Evolutionary conservation across 1,140 invertebrate species (phyloP), one percentile per base, ranked within the genome.

Genomic region (Drosophila arizonae): DNA sequence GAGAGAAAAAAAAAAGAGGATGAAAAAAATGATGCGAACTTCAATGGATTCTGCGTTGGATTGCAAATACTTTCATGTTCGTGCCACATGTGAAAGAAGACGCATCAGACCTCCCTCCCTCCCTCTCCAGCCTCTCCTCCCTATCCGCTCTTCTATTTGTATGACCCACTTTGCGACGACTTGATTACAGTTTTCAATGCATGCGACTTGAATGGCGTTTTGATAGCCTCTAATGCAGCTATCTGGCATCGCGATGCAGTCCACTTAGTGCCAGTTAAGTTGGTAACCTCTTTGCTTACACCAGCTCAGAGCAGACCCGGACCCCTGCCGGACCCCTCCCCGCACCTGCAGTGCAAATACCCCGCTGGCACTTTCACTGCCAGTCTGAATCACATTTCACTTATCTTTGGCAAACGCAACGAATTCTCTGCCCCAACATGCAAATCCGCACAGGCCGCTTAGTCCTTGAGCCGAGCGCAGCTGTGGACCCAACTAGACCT

Each of bases 191-290:
- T 72, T 76, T 79, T 82, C 79, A 76, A 70, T 73, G 65, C 71
- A 62, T 66, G 60, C 61, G 46, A 50, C 45, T 64, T 87, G 82
- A 87, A 87, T 88, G 82, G 79, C 84, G 76, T 84, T 87, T 82
- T 82, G 82, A 87, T 87, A 65, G 79, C 65, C 72, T 79, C 76
- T 87, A 87, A 87, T 87, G 84, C 79, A 79, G 79, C 82, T 87
- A 87, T 87, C 82, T 88, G 58, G 79, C 72, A 61, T 50, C 76
- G 76, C 79, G 82, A 87, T 87, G 82, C 84, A 87, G 84, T 82
- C 84, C 84, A 87, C 82, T 87, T 87, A 87, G 79, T 79, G 71
- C 50, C 75, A 85, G 68, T 81, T 81, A 73, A 68, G 63, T 57
- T 58, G 70, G 71, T 55, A 61, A 30, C 46, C 43, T 9, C 43